phyloP scores from a whole-genome alignment of 2,888 invertebrate genomes.

The Mimas tiliae region DNA sequence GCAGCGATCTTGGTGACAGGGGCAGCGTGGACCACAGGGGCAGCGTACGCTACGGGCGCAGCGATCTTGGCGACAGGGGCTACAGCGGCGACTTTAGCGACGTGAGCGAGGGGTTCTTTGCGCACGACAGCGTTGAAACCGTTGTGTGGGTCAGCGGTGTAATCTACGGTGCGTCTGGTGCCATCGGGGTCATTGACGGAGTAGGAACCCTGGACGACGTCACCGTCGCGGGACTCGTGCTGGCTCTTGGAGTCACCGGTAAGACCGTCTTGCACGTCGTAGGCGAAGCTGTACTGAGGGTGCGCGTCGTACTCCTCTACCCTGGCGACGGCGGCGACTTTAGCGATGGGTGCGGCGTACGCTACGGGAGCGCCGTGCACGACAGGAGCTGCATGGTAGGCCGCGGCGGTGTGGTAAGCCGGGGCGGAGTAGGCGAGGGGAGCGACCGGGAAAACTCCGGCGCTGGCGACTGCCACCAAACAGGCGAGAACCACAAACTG shows the following conservation, averaged over 20 bases:
- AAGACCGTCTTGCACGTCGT: constrained; percentile 83
- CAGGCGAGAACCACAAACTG: constrained; percentile 71
- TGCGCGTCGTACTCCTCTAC: constrained; percentile 65
- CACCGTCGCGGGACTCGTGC: constrained; percentile 76
- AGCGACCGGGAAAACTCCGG: constrained; percentile 62
- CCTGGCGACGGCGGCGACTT: constrained; percentile 55
- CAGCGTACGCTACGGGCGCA: constrained; percentile 61
- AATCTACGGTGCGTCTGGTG: constrained; percentile 82
- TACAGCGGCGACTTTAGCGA: constrained; percentile 54
- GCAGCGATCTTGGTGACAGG: constrained; percentile 65
- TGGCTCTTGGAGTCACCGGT: constrained; percentile 79
- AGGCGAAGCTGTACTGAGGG: constrained; percentile 79
- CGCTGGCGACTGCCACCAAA: constrained; percentile 68
- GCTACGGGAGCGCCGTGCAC: constrained; percentile 54
- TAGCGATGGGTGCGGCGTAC: constrained; percentile 55
- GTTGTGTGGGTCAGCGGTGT: constrained; percentile 76
- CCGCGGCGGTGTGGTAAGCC: constrained; percentile 50
- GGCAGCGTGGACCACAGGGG: constrained; percentile 45
- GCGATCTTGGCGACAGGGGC: constrained; percentile 48
- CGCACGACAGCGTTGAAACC: constrained; percentile 85
- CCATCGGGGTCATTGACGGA: constrained; percentile 84
- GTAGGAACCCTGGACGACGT: constrained; percentile 81
- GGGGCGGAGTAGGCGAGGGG: constrained; percentile 55
- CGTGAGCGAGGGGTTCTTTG: constrained; percentile 64
- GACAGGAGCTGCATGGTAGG: constrained; percentile 53